A percentile compares a stretch with the other conserved stretches of the same genome.
phyloP scores from a whole-genome alignment of 2,113 vertebrate species.

The Bagarius yarrelli region DNA sequence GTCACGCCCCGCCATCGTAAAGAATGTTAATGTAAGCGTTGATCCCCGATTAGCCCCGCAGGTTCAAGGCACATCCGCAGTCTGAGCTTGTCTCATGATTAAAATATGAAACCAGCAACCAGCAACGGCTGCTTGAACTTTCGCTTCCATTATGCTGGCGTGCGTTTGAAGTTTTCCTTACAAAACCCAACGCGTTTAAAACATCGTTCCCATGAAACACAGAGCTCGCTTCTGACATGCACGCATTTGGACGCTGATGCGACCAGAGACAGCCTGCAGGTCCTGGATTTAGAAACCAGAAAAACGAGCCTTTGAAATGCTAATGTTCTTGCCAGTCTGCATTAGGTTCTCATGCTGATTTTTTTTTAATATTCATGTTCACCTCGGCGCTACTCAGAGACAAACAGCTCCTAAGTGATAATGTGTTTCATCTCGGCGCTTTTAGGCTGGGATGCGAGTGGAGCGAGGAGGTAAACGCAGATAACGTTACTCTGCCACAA shows the following conservation, averaged over 20 bases:
- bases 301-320: conserved; percentile 48
- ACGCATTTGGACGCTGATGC: conserved; percentile 11
- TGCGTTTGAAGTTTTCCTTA: conserved; percentile 35
- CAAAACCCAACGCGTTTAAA: conserved; percentile 16
- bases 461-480: conserved; percentile 44
- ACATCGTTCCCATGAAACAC: conserved; percentile 13
- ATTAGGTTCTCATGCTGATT: conserved; percentile 37
- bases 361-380: conserved; percentile 32
- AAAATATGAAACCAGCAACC: conserved; percentile 3
- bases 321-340: conserved; percentile 45
- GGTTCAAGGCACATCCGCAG: neutral
- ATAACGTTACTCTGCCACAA: conserved; percentile 21
- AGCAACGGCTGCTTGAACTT: conserved; percentile 2
- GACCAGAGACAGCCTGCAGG: conserved; percentile 17
- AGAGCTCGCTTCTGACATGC: neutral
- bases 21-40: neutral
- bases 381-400: conserved; percentile 36
- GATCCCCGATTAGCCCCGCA: neutral
- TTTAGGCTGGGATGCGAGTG: conserved; percentile 29
- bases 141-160: conserved; percentile 12
- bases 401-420: conserved; percentile 46
- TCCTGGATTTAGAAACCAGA: neutral
- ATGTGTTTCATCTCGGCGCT: conserved; percentile 46
- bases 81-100: conserved; percentile 2
- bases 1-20: neutral